phyloP scores from a whole-genome alignment of 1,140 invertebrate genomes.

The Drosophila mojavensis region DNA sequence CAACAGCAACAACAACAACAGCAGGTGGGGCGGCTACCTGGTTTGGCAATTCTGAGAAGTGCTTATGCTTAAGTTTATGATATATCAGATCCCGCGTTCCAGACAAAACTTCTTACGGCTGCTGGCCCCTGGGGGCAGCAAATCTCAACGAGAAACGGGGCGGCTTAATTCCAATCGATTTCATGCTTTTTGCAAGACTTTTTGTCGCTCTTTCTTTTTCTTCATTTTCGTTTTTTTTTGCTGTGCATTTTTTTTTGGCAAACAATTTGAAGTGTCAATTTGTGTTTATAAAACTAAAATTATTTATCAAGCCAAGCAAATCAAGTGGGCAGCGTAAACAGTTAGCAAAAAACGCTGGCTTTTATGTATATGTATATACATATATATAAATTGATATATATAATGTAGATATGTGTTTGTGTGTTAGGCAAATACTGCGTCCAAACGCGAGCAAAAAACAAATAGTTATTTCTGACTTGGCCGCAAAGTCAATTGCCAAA shows the following conservation, averaged over 20 bases:
- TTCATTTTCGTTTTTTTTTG: constrained; percentile 15
- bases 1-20: constrained; percentile 12
- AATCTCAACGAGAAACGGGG: constrained; percentile 38
- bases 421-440: constrained; percentile 21
- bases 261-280: constrained; percentile 80
- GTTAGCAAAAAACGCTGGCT: constrained; percentile 51
- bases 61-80: constrained; percentile 54
- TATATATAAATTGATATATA: constrained; percentile 18
- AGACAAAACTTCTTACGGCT: constrained; percentile 15
- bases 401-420: constrained; percentile 12
- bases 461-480: constrained; percentile 57
- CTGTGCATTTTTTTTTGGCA: constrained; percentile 56
- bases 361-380: constrained; percentile 28
- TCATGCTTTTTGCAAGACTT: constrained; percentile 16
- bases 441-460: constrained; percentile 31
- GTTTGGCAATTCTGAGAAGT: constrained; percentile 64
- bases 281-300: constrained; percentile 81
- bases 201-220: background rate
- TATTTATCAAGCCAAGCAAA: constrained; percentile 71
- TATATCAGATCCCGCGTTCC: constrained; percentile 47
- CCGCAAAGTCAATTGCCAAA: constrained; percentile 82
- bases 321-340: constrained; percentile 74
- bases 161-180: constrained; percentile 79
- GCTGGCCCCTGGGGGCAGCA: constrained; percentile 40
- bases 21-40: constrained; percentile 65